Conservation (phyloP, 2,888 invertebrate species). For the Pristionchus arcanus region DNA sequence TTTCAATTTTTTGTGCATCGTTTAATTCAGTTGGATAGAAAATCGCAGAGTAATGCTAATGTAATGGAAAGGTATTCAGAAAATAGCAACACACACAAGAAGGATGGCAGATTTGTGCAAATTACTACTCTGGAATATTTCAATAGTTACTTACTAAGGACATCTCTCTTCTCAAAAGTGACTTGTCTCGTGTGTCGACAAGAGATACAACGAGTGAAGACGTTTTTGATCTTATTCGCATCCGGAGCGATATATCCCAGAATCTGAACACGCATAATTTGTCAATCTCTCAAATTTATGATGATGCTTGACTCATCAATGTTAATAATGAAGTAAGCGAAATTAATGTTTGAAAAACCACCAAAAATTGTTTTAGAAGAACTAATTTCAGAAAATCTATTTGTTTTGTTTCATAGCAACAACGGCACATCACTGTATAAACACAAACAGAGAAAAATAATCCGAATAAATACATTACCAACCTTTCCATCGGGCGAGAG, state of each 20-base stretch:
- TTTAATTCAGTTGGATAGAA: not conserved
- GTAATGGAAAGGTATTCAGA: too few relatives aligned
- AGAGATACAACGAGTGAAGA: constrained; percentile 74
- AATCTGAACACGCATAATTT: constrained; percentile 26
- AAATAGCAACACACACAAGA: too few relatives aligned
- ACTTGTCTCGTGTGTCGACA: constrained; percentile 74
- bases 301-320: too few relatives aligned
- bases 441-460: too few relatives aligned
- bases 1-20: not conserved
- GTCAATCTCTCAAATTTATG: too few relatives aligned
- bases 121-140: not conserved
- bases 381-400: too few relatives aligned
- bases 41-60: too few relatives aligned
- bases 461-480: not conserved
- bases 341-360: too few relatives aligned
- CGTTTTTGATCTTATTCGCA: constrained; percentile 74
- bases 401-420: too few relatives aligned
- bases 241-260: constrained; percentile 77
- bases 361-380: too few relatives aligned
- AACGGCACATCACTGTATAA: too few relatives aligned
- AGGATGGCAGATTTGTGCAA: not conserved
- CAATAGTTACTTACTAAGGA: constrained; percentile 66
- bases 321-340: too few relatives aligned
- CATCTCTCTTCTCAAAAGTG: constrained; percentile 75
- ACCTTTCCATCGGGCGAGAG: constrained; percentile 75